phyloP scores from a whole-genome alignment of 2,888 invertebrate species.

The Leucophenga montana region DNA sequence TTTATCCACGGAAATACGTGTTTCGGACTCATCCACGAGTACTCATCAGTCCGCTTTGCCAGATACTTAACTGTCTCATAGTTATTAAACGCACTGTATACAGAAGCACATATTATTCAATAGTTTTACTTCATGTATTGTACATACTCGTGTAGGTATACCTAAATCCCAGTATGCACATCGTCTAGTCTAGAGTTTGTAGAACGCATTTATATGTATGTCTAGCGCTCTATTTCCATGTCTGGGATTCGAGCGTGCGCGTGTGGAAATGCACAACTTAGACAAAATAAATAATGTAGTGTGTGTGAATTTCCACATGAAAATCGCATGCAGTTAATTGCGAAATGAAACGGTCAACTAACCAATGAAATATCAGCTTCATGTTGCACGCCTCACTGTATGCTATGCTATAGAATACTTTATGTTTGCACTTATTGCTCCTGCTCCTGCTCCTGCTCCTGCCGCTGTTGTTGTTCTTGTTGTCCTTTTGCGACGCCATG shows the following conservation, averaged over 20 bases:
- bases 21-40: too few species aligned
- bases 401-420: background rate
- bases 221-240: slow-evolving; percentile 39
- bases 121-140: too few species aligned
- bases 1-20: too few species aligned
- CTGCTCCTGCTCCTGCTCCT: too few species aligned
- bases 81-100: too few species aligned
- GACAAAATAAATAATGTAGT: slow-evolving; percentile 29
- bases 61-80: too few species aligned
- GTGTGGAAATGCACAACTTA: slow-evolving; percentile 28
- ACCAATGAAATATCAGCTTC: background rate
- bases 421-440: background rate
- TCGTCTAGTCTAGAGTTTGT: too few species aligned
- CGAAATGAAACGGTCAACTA: slow-evolving; percentile 19
- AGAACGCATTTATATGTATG: background rate
- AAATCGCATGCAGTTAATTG: slow-evolving; percentile 64
- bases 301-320: slow-evolving; percentile 51
- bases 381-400: slow-evolving; percentile 21
- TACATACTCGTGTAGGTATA: too few species aligned
- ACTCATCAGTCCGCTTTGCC: too few species aligned
- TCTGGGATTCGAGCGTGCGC: slow-evolving; percentile 36
- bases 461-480: slow-evolving; percentile 38
- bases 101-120: too few species aligned
- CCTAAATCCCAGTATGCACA: too few species aligned
- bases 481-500: background rate